A percentile compares a stretch with the other conserved stretches of the same genome.
phyloP scores from a whole-genome alignment of 2,113 vertebrate species.

The Callocephalon fimbriatum region DNA sequence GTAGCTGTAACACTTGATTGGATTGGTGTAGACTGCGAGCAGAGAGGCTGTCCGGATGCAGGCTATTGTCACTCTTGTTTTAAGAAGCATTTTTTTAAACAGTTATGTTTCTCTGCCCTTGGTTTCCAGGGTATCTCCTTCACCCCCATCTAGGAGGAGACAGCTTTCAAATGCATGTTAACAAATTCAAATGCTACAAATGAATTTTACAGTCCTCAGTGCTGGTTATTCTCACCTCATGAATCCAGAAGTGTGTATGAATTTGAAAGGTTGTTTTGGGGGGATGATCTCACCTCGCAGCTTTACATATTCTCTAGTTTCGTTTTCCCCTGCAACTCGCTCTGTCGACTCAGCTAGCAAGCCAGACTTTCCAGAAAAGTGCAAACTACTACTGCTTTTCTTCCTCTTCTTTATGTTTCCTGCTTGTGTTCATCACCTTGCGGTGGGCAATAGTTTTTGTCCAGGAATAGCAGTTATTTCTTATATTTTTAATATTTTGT shows the following conservation, averaged over 20 bases:
- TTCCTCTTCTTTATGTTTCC: conserved; percentile 27
- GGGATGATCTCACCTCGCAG: conserved; percentile 74
- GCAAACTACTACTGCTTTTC: conserved; percentile 19
- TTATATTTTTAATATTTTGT: neutral
- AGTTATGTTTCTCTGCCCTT: neutral
- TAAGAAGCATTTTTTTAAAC: neutral
- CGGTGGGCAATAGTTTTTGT: neutral
- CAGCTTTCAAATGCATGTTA: conserved; percentile 58
- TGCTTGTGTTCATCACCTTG: neutral
- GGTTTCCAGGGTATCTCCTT: neutral
- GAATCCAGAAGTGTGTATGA: conserved; percentile 74
- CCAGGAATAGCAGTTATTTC: neutral
- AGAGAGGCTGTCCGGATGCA: neutral
- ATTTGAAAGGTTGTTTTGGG: conserved; percentile 62
- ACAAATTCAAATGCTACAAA: conserved; percentile 57
- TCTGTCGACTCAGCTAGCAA: conserved; percentile 26
- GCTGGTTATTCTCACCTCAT: conserved; percentile 71
- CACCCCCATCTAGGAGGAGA: conserved; percentile 11
- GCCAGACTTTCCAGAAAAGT: conserved; percentile 64
- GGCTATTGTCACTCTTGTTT: conserved; percentile 6
- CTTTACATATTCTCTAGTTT: conserved; percentile 73
- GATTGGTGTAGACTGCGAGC: neutral
- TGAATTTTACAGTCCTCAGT: conserved; percentile 69
- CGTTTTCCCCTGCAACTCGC: conserved; percentile 46
- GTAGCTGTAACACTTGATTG: neutral